phyloP scores from a whole-genome alignment of 2,888 invertebrate species.

The Eretmocerus hayati region DNA sequence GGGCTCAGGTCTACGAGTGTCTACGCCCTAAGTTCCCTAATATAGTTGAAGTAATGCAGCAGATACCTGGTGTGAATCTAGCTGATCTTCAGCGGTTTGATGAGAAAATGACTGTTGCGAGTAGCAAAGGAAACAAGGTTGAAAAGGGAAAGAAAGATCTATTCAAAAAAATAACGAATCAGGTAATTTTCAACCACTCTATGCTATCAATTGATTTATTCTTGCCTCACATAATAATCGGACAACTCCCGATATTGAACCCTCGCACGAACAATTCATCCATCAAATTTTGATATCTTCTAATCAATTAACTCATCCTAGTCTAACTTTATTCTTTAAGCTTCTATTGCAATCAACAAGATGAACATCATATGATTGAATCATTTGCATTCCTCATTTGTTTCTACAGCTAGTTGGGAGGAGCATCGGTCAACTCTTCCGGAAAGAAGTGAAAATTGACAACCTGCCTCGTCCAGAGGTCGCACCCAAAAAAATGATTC shows the following conservation, averaged over 20 bases:
- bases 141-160: slow-evolving; percentile 87
- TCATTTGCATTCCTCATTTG: too few species aligned
- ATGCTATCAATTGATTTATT: too few species aligned
- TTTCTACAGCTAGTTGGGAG: slow-evolving; percentile 67
- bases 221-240: too few species aligned
- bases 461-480: slow-evolving; percentile 69
- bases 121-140: slow-evolving; percentile 68
- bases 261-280: too few species aligned
- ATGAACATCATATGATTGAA: too few species aligned
- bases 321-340: too few species aligned
- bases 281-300: background rate
- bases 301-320: too few species aligned
- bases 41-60: slow-evolving; percentile 59
- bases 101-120: slow-evolving; percentile 65
- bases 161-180: slow-evolving; percentile 80
- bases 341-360: too few species aligned
- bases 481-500: slow-evolving; percentile 32
- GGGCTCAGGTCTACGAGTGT: slow-evolving; percentile 79
- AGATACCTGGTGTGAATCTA: slow-evolving; percentile 75
- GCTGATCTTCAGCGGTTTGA: slow-evolving; percentile 78
- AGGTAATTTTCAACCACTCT: slow-evolving; percentile 48
- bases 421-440: slow-evolving; percentile 81
- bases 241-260: too few species aligned
- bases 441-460: slow-evolving; percentile 78
- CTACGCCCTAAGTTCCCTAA: slow-evolving; percentile 70